Percentiles rank a stretch among this genome's conserved stretches.
Evolutionary conservation across 2,113 vertebrate species (phyloP).

Genomic region (Paradisaea rubra): DNA sequence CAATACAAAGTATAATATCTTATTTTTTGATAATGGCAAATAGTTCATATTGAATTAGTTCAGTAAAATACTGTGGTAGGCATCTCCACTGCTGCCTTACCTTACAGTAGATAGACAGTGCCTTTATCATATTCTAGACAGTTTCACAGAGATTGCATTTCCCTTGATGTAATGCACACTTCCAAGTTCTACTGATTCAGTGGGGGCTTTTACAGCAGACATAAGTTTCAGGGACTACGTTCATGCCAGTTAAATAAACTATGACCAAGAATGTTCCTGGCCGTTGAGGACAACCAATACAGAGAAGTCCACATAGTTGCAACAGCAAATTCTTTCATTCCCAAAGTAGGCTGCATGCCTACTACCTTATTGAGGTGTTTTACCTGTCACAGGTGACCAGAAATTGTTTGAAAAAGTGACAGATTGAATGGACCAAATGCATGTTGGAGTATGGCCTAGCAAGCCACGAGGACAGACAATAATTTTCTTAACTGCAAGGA

Average conservation of each 20-base stretch:
- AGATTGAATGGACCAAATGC: not conserved
- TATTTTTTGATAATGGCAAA: not conserved
- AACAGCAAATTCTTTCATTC: not conserved
- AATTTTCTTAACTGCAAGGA: not conserved
- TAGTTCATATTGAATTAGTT: not conserved
- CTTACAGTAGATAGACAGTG: not conserved
- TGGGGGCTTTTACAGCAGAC: not conserved
- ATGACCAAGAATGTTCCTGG: not conserved
- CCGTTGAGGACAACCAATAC: not conserved
- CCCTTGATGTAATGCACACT: not conserved
- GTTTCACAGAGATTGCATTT: not conserved
- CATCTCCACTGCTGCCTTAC: not conserved
- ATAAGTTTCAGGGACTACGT: not conserved
- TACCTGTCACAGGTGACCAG: not conserved
- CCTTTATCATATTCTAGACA: not conserved
- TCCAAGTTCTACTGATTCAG: not conserved
- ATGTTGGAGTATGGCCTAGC: not conserved
- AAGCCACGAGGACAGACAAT: accelerated
- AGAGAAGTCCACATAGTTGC: not conserved
- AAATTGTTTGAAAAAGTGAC: not conserved
- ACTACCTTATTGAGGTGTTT: not conserved
- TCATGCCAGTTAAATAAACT: not conserved
- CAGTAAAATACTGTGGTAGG: not conserved
- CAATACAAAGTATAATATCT: not conserved
- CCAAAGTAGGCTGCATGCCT: not conserved